Percentiles rank a stretch among this genome's conserved stretches.
phyloP scores from a whole-genome alignment of 2,888 invertebrate genomes.

The Rotaria socialis region DNA sequence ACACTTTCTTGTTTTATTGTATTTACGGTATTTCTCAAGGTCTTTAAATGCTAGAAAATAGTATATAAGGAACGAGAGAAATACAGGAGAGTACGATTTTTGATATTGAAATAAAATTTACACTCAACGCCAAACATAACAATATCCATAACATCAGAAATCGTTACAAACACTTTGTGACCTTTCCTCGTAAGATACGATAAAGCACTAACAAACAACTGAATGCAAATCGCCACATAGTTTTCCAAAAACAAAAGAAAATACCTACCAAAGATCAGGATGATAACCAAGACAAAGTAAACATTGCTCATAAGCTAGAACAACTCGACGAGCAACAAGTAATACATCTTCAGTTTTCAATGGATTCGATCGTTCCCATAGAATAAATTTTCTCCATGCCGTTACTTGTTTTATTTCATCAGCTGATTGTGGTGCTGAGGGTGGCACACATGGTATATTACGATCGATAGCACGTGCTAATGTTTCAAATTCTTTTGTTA shows the following conservation, averaged over 20 bases:
- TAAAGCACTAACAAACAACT: too few relatives aligned
- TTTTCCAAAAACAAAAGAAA: not conserved
- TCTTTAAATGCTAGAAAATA: too few relatives aligned
- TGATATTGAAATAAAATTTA: too few relatives aligned
- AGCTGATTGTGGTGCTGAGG: slow-evolving; percentile 68
- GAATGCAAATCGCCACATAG: too few relatives aligned
- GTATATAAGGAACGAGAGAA: too few relatives aligned
- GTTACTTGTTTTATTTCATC: slow-evolving; percentile 84
- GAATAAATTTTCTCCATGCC: slow-evolving; percentile 90
- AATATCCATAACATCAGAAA: too few relatives aligned
- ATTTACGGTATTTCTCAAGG: too few relatives aligned
- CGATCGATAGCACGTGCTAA: slow-evolving; percentile 89
- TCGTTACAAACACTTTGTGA: too few relatives aligned
- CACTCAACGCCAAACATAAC: too few relatives aligned
- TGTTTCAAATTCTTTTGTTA: slow-evolving; percentile 87
- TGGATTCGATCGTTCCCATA: slow-evolving; percentile 94
- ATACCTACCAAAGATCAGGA: slow-evolving; percentile 90
- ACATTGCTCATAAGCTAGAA: slow-evolving; percentile 98
- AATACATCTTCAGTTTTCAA: slow-evolving; percentile 85
- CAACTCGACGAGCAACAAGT: slow-evolving; percentile 64
- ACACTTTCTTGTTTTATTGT: too few relatives aligned
- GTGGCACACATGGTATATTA: slow-evolving; percentile 92
- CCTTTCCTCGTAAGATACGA: too few relatives aligned
- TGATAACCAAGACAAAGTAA: slow-evolving; percentile 79
- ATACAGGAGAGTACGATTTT: too few relatives aligned